Percentiles rank a stretch among this genome's conserved stretches.
Evolutionary conservation across 2,113 vertebrate genomes (phyloP).

Genomic region (Alligator sinensis): DNA sequence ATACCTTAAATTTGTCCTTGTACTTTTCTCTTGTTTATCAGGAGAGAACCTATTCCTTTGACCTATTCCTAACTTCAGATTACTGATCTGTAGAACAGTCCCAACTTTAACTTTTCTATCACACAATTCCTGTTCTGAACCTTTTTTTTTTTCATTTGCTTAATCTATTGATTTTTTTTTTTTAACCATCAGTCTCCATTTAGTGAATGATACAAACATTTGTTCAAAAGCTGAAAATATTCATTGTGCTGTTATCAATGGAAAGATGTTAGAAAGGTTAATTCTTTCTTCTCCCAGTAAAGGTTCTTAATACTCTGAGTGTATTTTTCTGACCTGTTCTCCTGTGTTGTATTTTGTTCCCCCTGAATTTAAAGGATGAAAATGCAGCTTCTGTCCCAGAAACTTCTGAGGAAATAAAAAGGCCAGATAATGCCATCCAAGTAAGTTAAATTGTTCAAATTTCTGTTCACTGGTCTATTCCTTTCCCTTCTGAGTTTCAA

Average conservation of each 20-base stretch:
- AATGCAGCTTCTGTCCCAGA: conserved; percentile 64
- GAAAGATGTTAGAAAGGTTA: not conserved
- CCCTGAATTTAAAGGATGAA: conserved; percentile 72
- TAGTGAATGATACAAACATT: not conserved
- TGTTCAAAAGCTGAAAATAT: not conserved
- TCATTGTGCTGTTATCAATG: not conserved
- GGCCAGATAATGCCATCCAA: conserved; percentile 73
- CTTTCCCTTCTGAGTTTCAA: conserved; percentile 14
- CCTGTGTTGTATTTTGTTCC: conserved; percentile 40
- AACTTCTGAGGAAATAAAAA: conserved; percentile 72
- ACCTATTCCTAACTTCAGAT: not conserved
- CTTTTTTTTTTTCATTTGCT: not conserved
- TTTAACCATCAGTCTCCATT: not conserved
- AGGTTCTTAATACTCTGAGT: not conserved
- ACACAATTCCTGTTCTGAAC: not conserved
- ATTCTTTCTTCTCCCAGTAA: not conserved
- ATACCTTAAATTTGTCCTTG: not conserved
- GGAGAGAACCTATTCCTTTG: not conserved
- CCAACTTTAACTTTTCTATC: not conserved
- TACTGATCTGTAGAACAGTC: not conserved
- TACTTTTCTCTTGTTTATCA: not conserved
- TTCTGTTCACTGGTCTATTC: not conserved
- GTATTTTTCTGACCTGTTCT: conserved; percentile 14
- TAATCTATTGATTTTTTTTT: not conserved
- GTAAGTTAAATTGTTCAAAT: conserved; percentile 70